Evolutionary conservation across 2,888 invertebrate genomes (phyloP).

Genomic region (Pseudanteris insignis): DNA sequence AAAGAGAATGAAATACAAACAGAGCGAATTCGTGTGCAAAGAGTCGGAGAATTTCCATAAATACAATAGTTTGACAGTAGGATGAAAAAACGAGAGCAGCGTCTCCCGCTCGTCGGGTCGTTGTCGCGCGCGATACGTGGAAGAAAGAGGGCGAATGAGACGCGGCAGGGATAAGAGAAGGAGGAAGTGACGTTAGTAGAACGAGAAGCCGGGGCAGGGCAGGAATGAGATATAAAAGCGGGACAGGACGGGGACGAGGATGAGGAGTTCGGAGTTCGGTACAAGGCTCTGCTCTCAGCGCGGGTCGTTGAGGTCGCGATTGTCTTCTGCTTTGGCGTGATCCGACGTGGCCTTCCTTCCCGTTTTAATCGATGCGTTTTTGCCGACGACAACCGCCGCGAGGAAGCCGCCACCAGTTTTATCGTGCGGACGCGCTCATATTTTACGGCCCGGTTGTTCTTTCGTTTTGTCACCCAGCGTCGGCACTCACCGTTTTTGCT

Average conservation of each 20-base stretch:
- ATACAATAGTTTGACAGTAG: constrained; percentile 36
- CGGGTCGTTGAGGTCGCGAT: constrained; percentile 59
- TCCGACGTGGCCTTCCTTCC: constrained; percentile 45
- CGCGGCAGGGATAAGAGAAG: not conserved
- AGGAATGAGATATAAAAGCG: constrained; percentile 11
- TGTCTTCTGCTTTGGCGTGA: constrained; percentile 51
- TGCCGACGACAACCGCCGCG: constrained; percentile 45
- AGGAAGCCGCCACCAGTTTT: constrained; percentile 54
- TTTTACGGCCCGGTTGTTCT: constrained; percentile 54
- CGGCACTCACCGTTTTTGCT: constrained; percentile 32
- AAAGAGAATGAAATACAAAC: too few species aligned
- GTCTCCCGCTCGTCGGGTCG: not conserved
- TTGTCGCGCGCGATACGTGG: constrained; percentile 1
- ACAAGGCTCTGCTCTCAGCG: constrained; percentile 62
- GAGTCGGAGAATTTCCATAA: constrained; percentile 25
- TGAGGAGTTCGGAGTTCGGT: constrained; percentile 52
- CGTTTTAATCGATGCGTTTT: constrained; percentile 51
- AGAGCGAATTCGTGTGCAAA: constrained; percentile 10
- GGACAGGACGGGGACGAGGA: constrained; percentile 14
- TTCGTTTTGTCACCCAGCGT: constrained; percentile 41
- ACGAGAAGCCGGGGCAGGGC: too few species aligned
- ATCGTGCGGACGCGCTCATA: constrained; percentile 52
- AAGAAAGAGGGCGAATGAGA: not conserved
- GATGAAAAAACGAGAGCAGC: constrained; percentile 36
- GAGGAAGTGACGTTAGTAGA: constrained; percentile 3